Evolutionary conservation across 2,888 invertebrate species (phyloP), one percentile per base, ranked within the genome.

Genomic region (Thalpophila matura): DNA sequence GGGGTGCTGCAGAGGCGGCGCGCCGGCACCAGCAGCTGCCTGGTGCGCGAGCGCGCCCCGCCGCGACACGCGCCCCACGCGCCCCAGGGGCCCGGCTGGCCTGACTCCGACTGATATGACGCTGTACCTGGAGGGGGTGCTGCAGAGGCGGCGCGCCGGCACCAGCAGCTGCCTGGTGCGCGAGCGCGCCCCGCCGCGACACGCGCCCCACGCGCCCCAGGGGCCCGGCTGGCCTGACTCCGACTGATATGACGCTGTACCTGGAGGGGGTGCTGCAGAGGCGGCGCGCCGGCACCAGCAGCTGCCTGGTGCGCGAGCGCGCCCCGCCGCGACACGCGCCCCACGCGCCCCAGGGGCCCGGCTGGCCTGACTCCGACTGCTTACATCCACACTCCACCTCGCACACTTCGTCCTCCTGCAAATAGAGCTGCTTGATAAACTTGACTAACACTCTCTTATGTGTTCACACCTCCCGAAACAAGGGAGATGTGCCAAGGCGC

Each of bases 341-440:
- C 94, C 94, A 94, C 26, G 91, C 71, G 46, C 90, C 93, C 94
- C 94, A 94, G 50, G 93, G 91, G 0, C 92, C 93, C 27, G 91
- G 87, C 73, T 82, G 79, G 0, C 89, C 90, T 0, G 63, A 70
- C 66, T 85, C 89, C 1, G 85, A 79, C 63, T 87, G 86, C 42
- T 85, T 82, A 80, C 94, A 94, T 0, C 91, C 91, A 60, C 94
- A 94, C 38, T 91, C 90, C 47, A 91, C 86, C 47, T 89, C 86
- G 49, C 94, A 94, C 0, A 83, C 75, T 53, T 92, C 92, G 53
- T 93, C 93, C 85, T 93, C 91, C 92, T 91, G 53, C 5, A 14
- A 35, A 40, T 0, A 38, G 6, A 47, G 4, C 1, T 33, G 2
- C 1, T 29, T 6, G 24, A 12, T 33, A 4, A 0, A 35, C 4